phyloP scores from a whole-genome alignment of 2,888 invertebrate species.

The Pachliopta kotzebuea region DNA sequence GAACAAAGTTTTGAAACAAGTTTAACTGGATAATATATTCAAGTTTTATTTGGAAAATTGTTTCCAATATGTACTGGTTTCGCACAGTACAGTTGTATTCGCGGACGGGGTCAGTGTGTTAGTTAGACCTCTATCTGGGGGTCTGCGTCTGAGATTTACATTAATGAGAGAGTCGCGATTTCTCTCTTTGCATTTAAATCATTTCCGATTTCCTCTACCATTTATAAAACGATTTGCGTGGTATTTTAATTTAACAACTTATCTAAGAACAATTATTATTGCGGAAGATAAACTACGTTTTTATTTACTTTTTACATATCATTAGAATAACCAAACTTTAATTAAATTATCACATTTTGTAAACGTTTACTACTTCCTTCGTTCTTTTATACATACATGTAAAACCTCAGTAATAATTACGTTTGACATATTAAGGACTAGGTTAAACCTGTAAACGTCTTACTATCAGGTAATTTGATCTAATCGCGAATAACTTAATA shows the following conservation, averaged over 20 bases:
- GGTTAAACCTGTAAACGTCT: constrained; percentile 15
- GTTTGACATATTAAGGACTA: neutral
- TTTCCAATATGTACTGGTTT: constrained; percentile 31
- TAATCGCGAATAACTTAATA: constrained; percentile 23
- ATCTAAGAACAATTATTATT: neutral
- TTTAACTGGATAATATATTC: constrained; percentile 15
- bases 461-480: constrained; percentile 22
- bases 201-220: constrained; percentile 40
- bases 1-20: neutral
- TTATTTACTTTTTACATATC: neutral
- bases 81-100: constrained; percentile 46
- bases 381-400: neutral
- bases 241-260: neutral
- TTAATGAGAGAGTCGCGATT: constrained; percentile 69
- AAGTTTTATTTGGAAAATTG: constrained; percentile 23
- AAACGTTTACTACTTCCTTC: neutral
- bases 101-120: constrained; percentile 69
- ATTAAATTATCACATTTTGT: neutral
- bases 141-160: constrained; percentile 58
- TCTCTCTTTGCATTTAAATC: constrained; percentile 60
- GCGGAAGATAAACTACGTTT: neutral
- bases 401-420: neutral
- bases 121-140: constrained; percentile 54
- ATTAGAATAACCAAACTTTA: neutral
- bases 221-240: constrained; percentile 53